Base-by-base conservation (phyloP, 2,888 invertebrate genomes). In the Villa cingulata region DNA sequence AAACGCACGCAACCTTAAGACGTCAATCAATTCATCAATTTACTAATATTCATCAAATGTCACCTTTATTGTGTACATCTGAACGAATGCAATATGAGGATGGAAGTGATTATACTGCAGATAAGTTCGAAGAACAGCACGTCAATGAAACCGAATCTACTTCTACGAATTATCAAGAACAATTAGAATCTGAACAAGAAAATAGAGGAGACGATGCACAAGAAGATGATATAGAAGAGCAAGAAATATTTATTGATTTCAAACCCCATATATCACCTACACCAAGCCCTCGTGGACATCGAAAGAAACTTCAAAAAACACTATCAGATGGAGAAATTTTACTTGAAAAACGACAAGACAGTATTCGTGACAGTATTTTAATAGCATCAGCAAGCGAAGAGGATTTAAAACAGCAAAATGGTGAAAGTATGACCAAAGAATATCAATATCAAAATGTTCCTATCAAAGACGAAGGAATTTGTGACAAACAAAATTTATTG, bases 161-260 rank as follows among this genome's bases (percentile, higher is more conserved):
- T 12, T 6, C 6, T 9, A 27, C 6, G 10, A 10, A 27, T 9
- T 27, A 19, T 20, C 14, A 39, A 38, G n/a, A 34, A 23, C 9
- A 42, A 17, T 15, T 37, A 55, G 23, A 59, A 60, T 49, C 60
- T 64, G 27, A 61, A 47, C 58, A 57, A 37, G 58, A 58, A 14
- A 59, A 58, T 9, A 54, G 59, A 3, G 57, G 59, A 3, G 53
- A 56, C 12, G 56, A 56, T 70, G 70, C 37, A 68, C 72, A 45
- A 50, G 73, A 18, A 72, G 69, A 27, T 15, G 56, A 56, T 15
- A 57, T 59, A 6, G 80, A 80, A 58, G 82, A 83, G 62, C 78
- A 78, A 57, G 88, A 88, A 70, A 88, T 89, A 48, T 81, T 89
- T 52, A 88, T 89, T 55, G 86, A 89, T 63, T 89, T 88, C 63